A percentile compares a stretch with the other conserved stretches of the same genome.
These are phyloP conservation scores for Ptychodera flava DNA, from an alignment of 35 echinoderm and acorn worm genomes.

Conservation along the genomic window DNA sequence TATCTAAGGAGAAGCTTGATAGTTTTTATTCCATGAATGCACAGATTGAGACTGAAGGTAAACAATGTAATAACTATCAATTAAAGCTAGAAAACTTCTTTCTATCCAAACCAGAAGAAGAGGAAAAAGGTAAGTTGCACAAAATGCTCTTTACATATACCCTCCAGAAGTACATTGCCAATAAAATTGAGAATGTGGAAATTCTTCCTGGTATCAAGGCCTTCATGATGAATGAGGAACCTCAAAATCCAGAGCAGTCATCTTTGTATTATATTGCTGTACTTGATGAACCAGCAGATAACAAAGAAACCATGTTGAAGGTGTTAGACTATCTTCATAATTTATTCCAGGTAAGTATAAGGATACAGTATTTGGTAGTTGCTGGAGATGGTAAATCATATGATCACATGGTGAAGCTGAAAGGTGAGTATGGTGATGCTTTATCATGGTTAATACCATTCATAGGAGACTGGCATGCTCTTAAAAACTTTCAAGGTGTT, in stretches of 20 bases:
- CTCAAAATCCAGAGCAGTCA: constrained; percentile 17
- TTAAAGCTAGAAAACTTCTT: no score
- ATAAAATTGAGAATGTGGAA: constrained; percentile 6
- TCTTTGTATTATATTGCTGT: constrained; percentile 27
- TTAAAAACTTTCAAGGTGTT: constrained; percentile 58
- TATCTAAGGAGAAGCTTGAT: no score
- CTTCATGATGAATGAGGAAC: neutral
- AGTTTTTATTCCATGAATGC: no score
- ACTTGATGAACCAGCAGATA: constrained; percentile 33
- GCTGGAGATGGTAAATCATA: constrained; percentile 50
- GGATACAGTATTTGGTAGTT: no score
- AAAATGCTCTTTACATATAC: no score
- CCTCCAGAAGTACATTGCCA: neutral
- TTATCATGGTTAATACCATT: constrained; percentile 48
- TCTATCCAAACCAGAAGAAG: no score
- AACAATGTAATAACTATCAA: no score
- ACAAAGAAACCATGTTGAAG: no score
- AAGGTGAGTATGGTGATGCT: constrained; percentile 23
- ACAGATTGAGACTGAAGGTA: no score
- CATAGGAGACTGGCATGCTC: constrained; percentile 52
- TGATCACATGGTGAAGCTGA: constrained; percentile 7
- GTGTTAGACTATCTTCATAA: constrained; percentile 13
- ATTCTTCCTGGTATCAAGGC: constrained; percentile 33
- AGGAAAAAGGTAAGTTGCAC: no score
- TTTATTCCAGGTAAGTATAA: constrained; percentile 27